Conservation (phyloP, 1,140 invertebrate species). For the Nebria ingens region DNA sequence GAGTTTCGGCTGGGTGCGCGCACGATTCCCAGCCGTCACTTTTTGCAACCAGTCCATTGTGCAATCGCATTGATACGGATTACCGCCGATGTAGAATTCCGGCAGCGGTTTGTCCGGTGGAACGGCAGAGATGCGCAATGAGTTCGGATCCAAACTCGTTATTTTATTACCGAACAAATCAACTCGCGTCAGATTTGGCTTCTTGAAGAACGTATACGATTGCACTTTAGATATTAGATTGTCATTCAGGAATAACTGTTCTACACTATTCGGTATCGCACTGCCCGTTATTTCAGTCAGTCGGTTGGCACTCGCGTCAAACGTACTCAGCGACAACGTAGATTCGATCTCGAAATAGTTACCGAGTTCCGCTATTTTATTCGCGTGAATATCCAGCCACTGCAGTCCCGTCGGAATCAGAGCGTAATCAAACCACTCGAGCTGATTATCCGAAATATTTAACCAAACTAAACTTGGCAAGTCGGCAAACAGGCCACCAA, state of each 20-base stretch:
- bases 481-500: constrained; percentile 73
- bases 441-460: constrained; percentile 82
- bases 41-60: constrained; percentile 76
- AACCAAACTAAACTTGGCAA: constrained; percentile 81
- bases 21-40: constrained; percentile 63
- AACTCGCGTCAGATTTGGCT: constrained; percentile 77
- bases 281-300: constrained; percentile 76
- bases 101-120: constrained; percentile 66
- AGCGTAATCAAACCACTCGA: constrained; percentile 84
- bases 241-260: constrained; percentile 73
- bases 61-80: constrained; percentile 85
- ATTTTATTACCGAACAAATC: constrained; percentile 79
- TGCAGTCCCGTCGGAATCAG: constrained; percentile 80
- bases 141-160: constrained; percentile 74
- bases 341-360: constrained; percentile 85
- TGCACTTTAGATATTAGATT: constrained; percentile 81
- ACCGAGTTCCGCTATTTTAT: constrained; percentile 75
- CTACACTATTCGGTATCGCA: constrained; percentile 77
- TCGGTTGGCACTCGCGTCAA: constrained; percentile 77
- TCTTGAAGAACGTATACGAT: constrained; percentile 88
- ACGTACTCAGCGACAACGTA: constrained; percentile 67
- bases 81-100: constrained; percentile 83
- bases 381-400: constrained; percentile 82
- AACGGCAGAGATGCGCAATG: constrained; percentile 69
- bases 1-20: constrained; percentile 70